phyloP scores from a whole-genome alignment of 92 coral and sea anemone genomes.

The Umimayanthus kanabou region DNA sequence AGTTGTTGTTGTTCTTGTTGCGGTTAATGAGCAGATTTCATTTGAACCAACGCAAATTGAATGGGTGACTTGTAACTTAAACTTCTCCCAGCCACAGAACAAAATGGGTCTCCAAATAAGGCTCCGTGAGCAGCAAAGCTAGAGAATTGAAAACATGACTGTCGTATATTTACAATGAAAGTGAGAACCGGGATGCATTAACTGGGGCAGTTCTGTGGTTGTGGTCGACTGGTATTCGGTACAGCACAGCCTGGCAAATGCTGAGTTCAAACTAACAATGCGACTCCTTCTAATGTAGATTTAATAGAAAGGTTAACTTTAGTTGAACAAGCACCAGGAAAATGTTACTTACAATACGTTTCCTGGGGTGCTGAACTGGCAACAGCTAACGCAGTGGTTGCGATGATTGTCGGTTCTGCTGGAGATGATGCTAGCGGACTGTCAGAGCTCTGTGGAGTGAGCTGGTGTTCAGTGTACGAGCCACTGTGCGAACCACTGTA shows the following conservation, averaged over 20 bases:
- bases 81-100: not conserved
- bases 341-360: constrained; percentile 22
- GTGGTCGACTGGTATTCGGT: no score
- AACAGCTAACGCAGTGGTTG: constrained; percentile 23
- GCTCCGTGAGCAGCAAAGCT: no score
- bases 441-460: constrained; percentile 18
- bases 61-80: not conserved
- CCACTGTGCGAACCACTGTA: constrained; percentile 67
- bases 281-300: no score
- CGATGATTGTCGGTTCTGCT: constrained; percentile 27
- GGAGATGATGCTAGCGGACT: constrained; percentile 31
- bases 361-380: constrained; percentile 41
- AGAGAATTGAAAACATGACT: no score
- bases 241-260: not conserved
- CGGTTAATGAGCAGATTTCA: no score
- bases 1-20: no score
- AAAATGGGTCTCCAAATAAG: no score
- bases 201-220: no score
- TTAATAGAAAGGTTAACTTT: not conserved
- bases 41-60: not conserved
- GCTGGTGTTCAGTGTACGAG: constrained; percentile 64
- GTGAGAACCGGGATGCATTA: no score
- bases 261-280: not conserved
- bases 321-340: not conserved
- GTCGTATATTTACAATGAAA: no score